phyloP scores from a whole-genome alignment of 2,797 vertebrate genomes.

The Etheostoma nigrum region DNA sequence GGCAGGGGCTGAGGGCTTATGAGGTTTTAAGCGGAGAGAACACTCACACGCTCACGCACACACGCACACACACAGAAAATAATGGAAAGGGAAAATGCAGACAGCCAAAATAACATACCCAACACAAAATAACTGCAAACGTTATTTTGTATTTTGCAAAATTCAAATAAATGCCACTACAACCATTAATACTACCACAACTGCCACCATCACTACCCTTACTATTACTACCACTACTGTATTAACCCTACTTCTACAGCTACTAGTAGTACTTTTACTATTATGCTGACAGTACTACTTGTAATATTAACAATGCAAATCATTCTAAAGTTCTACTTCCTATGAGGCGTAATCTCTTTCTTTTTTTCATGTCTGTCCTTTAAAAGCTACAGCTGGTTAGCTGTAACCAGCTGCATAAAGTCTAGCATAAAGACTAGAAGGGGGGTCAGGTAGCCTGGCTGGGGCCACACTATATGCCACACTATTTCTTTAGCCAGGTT shows the following conservation, averaged over 20 bases:
- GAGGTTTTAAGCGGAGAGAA: constrained; percentile 56
- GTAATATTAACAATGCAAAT: neutral
- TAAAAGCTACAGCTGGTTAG: neutral
- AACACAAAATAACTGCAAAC: constrained; percentile 4
- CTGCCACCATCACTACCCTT: neutral
- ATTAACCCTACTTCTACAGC: neutral
- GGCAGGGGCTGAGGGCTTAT: constrained; percentile 60
- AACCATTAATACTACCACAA: neutral
- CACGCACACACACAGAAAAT: constrained; percentile 5
- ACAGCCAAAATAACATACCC: constrained; percentile 15
- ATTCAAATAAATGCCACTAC: constrained; percentile 15
- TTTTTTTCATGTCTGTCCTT: neutral
- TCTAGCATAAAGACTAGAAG: neutral
- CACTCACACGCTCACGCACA: constrained; percentile 24
- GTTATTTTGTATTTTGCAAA: neutral
- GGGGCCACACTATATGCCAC: neutral
- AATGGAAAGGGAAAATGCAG: constrained; percentile 29
- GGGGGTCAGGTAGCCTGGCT: too few species aligned
- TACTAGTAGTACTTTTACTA: neutral
- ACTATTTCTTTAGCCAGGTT: neutral
- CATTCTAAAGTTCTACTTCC: neutral
- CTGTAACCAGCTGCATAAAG: too few species aligned
- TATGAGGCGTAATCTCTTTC: neutral
- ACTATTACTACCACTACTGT: neutral
- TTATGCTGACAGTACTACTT: constrained; percentile 5